Evolutionary conservation across 2,797 vertebrate genomes (phyloP).

Genomic region (Anabacerthia variegaticeps): DNA sequence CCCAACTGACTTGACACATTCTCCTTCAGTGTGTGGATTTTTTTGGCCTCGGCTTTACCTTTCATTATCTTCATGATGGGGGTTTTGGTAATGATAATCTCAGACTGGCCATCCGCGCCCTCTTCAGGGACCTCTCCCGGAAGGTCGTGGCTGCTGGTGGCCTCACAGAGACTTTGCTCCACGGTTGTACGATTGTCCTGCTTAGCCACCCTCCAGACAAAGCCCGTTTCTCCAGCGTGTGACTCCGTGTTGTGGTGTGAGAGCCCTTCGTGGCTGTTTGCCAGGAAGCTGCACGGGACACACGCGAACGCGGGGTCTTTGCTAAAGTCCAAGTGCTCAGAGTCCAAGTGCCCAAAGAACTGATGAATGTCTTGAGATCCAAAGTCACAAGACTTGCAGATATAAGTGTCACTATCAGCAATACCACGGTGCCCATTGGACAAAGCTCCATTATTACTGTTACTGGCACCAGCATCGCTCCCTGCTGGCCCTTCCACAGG

Average conservation of each 20-base stretch:
- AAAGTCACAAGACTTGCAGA: constrained; percentile 90
- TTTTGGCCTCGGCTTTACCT: constrained; percentile 90
- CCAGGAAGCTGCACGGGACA: constrained; percentile 83
- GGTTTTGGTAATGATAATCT: constrained; percentile 95
- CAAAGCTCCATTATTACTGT: constrained; percentile 6
- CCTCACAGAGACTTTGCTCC: constrained; percentile 82
- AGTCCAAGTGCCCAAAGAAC: constrained; percentile 92
- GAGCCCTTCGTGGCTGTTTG: constrained; percentile 90
- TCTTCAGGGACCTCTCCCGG: constrained; percentile 72
- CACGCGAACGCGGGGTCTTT: constrained; percentile 90
- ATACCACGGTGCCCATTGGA: constrained; percentile 74
- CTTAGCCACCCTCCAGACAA: constrained; percentile 85
- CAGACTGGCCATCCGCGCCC: constrained; percentile 79
- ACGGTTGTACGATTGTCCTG: constrained; percentile 82
- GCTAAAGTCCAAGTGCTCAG: constrained; percentile 89
- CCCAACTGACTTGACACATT: constrained; percentile 53
- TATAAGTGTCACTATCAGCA: constrained; percentile 81
- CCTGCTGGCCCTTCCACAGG: constrained; percentile 10
- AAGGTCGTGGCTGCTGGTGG: constrained; percentile 36
- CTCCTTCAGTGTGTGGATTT: constrained; percentile 85
- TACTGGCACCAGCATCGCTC: constrained; percentile 15
- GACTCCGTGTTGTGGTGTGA: constrained; percentile 89
- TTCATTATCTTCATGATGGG: constrained; percentile 98
- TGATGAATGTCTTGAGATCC: constrained; percentile 88
- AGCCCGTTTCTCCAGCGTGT: constrained; percentile 78